Evolutionary conservation across 2,888 invertebrate genomes (phyloP).

Genomic region (Chloroclysta siterata): DNA sequence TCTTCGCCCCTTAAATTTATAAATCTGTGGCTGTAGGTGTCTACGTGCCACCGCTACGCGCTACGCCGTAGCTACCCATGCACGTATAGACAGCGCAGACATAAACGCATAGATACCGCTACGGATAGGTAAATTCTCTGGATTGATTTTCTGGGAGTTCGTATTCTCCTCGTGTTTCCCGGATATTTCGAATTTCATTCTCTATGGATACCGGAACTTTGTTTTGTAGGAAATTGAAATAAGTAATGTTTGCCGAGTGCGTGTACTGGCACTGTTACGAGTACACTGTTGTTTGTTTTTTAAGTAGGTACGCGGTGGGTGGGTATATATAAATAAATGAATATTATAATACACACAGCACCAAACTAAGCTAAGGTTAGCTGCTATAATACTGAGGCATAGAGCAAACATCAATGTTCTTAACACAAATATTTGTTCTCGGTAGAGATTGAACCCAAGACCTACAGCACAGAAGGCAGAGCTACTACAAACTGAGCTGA

Average conservation of each 20-base stretch:
- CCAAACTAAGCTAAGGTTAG: no score
- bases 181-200: conserved; percentile 51
- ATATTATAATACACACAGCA: no score
- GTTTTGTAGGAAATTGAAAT: conserved; percentile 44
- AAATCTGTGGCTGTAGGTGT: not conserved
- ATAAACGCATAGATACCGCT: conserved; percentile 14
- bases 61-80: conserved; percentile 53
- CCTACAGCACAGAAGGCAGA: no score
- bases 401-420: no score
- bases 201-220: conserved; percentile 43
- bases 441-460: no score
- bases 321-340: no score
- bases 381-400: no score
- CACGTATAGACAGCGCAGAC: conserved; percentile 8
- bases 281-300: conserved; percentile 30
- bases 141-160: conserved; percentile 62
- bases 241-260: conserved; percentile 39
- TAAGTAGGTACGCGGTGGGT: conserved; percentile 22
- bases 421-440: no score
- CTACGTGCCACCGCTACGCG: conserved; percentile 35
- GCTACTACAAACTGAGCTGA: no score
- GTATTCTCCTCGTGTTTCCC: conserved; percentile 54
- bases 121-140: conserved; percentile 27
- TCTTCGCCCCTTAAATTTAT: not conserved
- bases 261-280: conserved; percentile 24